phyloP scores from a whole-genome alignment of 2,113 vertebrate genomes.

The Galeopterus variegatus region DNA sequence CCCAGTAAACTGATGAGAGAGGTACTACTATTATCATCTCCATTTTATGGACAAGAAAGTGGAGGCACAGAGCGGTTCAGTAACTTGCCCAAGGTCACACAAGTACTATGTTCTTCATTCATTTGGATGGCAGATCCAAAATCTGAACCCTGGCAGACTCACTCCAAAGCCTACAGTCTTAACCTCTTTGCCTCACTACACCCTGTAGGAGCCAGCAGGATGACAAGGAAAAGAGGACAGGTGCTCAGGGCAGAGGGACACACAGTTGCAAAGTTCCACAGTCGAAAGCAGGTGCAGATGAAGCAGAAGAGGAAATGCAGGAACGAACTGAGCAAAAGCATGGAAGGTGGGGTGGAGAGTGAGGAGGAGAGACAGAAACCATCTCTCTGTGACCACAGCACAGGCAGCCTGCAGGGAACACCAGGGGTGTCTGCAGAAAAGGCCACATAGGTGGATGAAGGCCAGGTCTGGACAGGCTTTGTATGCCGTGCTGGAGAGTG shows the following conservation, averaged over 20 bases:
- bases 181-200: neutral
- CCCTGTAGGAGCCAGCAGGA: neutral
- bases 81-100: neutral
- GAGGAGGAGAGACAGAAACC: neutral
- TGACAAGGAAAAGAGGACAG: neutral
- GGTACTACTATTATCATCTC: neutral
- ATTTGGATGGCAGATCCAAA: neutral
- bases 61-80: neutral
- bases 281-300: neutral
- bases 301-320: neutral
- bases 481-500: neutral
- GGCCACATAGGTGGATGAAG: accelerated
- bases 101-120: neutral
- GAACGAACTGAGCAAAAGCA: neutral
- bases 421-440: neutral
- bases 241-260: neutral
- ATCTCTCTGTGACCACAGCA: neutral
- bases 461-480: neutral
- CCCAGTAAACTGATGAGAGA: neutral
- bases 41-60: neutral
- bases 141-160: neutral
- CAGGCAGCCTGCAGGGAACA: neutral
- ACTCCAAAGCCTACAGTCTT: neutral
- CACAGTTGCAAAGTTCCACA: neutral
- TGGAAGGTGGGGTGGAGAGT: neutral